Evolutionary conservation across 2,888 invertebrate genomes (phyloP).

Genomic region (Belgica antarctica): DNA sequence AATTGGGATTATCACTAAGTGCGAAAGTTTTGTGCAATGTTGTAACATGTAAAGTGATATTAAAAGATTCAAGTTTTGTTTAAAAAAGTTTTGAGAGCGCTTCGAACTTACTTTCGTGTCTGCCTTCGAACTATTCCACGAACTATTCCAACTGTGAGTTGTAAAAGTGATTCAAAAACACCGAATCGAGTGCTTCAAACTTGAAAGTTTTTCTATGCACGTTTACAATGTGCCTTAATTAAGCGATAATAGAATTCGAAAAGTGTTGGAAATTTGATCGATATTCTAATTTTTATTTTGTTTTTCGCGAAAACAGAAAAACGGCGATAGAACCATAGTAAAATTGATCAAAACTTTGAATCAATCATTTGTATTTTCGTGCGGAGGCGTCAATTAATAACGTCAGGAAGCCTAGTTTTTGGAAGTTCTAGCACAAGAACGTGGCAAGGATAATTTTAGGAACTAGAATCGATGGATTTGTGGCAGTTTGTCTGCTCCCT

Average conservation of each 20-base stretch:
- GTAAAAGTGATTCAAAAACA: no score
- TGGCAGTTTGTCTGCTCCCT: no score
- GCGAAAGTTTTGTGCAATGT: constrained; percentile 39
- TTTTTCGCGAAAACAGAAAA: not conserved
- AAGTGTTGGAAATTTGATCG: constrained; percentile 24
- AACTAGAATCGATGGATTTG: no score
- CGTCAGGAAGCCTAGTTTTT: no score
- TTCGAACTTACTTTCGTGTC: not conserved
- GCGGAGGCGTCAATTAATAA: no score
- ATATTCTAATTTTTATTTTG: not conserved
- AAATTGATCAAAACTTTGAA: constrained; percentile 12
- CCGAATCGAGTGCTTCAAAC: not conserved
- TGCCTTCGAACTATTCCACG: not conserved
- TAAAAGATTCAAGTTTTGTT: constrained; percentile 25
- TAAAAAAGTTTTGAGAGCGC: not conserved
- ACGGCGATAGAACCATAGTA: not conserved
- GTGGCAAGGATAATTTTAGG: no score
- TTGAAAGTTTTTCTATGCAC: constrained; percentile 21
- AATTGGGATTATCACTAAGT: constrained; percentile 16
- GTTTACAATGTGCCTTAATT: constrained; percentile 13
- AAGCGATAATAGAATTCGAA: constrained; percentile 21
- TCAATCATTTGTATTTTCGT: constrained; percentile 7
- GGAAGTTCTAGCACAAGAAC: no score
- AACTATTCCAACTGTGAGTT: not conserved
- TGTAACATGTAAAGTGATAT: constrained; percentile 34